These are phyloP conservation scores for Penaeus monodon DNA, from an alignment of 2,888 invertebrate genomes.

Conservation along the genomic window DNA sequence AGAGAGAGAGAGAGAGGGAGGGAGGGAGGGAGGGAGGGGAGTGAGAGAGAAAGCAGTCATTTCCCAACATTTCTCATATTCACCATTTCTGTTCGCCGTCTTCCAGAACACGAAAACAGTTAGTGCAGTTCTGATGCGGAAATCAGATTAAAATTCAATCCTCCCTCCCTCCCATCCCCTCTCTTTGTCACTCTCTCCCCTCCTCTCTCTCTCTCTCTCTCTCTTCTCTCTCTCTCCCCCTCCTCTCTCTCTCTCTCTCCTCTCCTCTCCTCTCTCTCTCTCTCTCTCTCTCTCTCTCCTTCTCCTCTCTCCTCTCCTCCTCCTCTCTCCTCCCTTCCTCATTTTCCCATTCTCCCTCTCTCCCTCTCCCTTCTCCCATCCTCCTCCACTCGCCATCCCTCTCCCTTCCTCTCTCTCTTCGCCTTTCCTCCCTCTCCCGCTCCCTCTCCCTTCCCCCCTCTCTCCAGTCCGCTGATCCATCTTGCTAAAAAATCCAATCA, in stretches of 20 bases:
- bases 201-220: background rate
- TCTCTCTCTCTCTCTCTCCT: background rate
- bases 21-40: background rate
- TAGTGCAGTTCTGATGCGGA: no score
- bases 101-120: background rate
- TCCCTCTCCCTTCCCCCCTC: background rate
- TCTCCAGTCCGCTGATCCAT: no score
- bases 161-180: background rate
- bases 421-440: background rate
- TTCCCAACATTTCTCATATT: no score
- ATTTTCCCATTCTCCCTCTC: no score
- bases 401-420: background rate
- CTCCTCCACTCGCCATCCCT: background rate
- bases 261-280: background rate
- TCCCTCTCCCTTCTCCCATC: constrained; percentile 4
- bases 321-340: background rate
- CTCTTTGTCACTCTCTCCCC: background rate
- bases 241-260: background rate
- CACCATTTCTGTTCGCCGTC: background rate
- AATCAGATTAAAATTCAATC: background rate
- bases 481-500: background rate
- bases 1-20: constrained; percentile 9
- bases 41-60: background rate
- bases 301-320: background rate
- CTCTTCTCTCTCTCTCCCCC: background rate